Percentiles rank a stretch among this genome's conserved stretches.
phyloP scores from a whole-genome alignment of 1,140 invertebrate genomes.

The Metopolophium dirhodum region DNA sequence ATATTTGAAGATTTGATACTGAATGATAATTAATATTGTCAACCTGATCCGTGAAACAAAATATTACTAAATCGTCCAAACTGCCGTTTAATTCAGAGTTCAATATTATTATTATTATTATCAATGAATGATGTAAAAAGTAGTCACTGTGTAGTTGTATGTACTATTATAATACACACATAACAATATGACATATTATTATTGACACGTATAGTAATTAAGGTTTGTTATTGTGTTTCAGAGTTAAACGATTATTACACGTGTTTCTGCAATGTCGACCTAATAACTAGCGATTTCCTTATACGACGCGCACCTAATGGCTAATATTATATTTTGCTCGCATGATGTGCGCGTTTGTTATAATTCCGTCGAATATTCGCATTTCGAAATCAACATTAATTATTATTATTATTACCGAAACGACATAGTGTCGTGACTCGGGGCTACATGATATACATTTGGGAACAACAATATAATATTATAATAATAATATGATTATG shows the following conservation, averaged over 20 bases:
- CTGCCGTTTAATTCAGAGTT: background rate
- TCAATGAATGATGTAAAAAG: background rate
- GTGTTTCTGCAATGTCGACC: background rate
- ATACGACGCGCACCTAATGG: background rate
- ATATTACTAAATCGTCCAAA: background rate
- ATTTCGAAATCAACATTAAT: constrained; percentile 2
- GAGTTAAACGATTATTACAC: background rate
- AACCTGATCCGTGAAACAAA: background rate
- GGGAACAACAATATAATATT: background rate
- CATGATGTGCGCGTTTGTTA: background rate
- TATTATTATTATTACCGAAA: background rate
- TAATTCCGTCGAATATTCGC: background rate
- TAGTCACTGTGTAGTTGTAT: background rate
- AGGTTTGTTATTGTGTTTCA: background rate
- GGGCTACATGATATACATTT: background rate
- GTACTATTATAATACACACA: background rate
- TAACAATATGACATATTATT: background rate
- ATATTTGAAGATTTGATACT: background rate
- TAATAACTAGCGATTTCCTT: background rate
- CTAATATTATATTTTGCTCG: background rate
- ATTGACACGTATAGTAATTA: background rate
- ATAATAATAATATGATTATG: constrained; percentile 7
- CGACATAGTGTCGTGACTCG: background rate
- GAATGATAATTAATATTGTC: background rate
- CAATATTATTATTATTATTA: background rate